A percentile compares a stretch with the other conserved stretches of the same genome.
Evolutionary conservation across 2,797 vertebrate species (phyloP).

Genomic region (Enteromius thamalakanensis): DNA sequence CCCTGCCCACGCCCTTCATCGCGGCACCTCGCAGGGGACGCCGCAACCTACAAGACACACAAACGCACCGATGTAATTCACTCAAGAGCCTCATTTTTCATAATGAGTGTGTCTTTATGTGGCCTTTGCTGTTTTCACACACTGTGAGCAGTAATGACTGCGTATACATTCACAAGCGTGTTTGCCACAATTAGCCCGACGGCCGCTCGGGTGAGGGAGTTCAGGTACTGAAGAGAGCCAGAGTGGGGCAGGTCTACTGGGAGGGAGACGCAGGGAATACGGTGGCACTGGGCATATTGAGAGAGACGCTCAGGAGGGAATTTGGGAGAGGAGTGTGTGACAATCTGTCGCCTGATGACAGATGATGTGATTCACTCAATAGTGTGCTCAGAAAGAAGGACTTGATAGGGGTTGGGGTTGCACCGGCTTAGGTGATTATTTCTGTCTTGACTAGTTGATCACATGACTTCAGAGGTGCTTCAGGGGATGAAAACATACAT

Average conservation of each 20-base stretch:
- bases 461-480: neutral
- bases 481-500: neutral
- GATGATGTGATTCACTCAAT: constrained; percentile 76
- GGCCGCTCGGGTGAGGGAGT: constrained; percentile 14
- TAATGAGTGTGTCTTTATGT: constrained; percentile 39
- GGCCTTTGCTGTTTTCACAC: constrained; percentile 37
- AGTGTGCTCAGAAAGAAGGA: constrained; percentile 38
- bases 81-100: constrained; percentile 48
- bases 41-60: constrained; percentile 26
- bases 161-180: constrained; percentile 34
- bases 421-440: neutral
- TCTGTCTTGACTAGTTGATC: neutral
- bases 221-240: constrained; percentile 37
- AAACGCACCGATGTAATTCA: constrained; percentile 38
- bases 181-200: constrained; percentile 43
- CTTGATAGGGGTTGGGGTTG: neutral
- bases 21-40: constrained; percentile 18
- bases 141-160: constrained; percentile 46
- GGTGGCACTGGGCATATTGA: constrained; percentile 58
- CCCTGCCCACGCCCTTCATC: constrained; percentile 33
- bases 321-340: constrained; percentile 47
- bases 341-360: constrained; percentile 72
- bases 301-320: constrained; percentile 51
- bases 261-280: constrained; percentile 49
- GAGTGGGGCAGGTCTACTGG: constrained; percentile 45